Conservation (phyloP, 2,888 invertebrate species). For the Plagiodera versicolora region DNA sequence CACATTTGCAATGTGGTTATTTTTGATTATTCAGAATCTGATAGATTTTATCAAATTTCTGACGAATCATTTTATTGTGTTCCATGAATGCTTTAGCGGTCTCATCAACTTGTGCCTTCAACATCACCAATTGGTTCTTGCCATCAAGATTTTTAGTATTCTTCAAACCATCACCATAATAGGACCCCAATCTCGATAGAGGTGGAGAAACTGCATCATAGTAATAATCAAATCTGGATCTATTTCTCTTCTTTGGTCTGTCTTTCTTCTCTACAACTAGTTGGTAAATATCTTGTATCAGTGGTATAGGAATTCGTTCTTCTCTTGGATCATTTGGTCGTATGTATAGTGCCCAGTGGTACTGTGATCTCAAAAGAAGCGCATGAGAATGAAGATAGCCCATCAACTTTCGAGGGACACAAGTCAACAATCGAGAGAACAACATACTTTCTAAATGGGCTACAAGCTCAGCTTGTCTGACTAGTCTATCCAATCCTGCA, state of each 20-base stretch:
- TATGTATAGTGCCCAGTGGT: constrained; percentile 73
- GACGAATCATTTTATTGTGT: constrained; percentile 38
- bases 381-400: constrained; percentile 72
- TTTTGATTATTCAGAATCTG: constrained; percentile 23
- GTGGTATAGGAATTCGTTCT: constrained; percentile 73
- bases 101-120: constrained; percentile 40
- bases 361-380: constrained; percentile 72
- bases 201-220: constrained; percentile 33
- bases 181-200: constrained; percentile 40
- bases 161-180: constrained; percentile 26
- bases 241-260: constrained; percentile 60
- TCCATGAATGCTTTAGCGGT: constrained; percentile 40
- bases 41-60: constrained; percentile 39
- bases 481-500: constrained; percentile 77
- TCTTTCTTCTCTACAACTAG: constrained; percentile 71
- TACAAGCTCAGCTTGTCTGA: constrained; percentile 79
- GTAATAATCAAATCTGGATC: constrained; percentile 27
- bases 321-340: constrained; percentile 84
- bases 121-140: constrained; percentile 19
- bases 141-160: constrained; percentile 13
- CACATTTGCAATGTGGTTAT: neutral
- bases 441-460: constrained; percentile 82
- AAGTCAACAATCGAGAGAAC: constrained; percentile 73
- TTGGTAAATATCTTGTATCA: constrained; percentile 73
- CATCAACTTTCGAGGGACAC: constrained; percentile 63